Evolutionary conservation across 2,113 vertebrate species (phyloP).

Genomic region (Ceyx melanurus): DNA sequence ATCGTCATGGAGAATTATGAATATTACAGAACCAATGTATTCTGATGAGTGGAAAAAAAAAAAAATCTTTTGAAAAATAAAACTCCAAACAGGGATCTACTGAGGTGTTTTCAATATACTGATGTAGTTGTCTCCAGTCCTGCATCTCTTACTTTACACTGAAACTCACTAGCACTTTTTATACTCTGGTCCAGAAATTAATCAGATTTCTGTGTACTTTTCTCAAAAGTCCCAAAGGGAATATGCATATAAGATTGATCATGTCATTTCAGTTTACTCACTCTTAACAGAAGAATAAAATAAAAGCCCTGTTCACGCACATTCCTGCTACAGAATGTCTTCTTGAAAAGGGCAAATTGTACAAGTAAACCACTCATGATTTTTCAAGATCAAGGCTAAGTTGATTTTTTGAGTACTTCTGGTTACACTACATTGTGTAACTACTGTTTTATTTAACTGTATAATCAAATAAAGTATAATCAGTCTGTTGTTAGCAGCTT

Average conservation of each 20-base stretch:
- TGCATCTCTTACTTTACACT: background rate
- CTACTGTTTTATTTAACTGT: slow-evolving; percentile 52
- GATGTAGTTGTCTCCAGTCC: background rate
- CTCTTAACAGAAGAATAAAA: background rate
- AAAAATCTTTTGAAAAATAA: background rate
- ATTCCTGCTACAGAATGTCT: slow-evolving; percentile 10
- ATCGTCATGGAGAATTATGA: background rate
- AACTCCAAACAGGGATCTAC: background rate
- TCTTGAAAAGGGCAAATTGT: slow-evolving; percentile 46
- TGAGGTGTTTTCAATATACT: background rate
- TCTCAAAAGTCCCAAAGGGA: background rate
- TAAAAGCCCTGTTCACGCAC: slow-evolving; percentile 13
- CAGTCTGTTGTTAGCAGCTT: slow-evolving; percentile 39
- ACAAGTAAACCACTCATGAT: slow-evolving; percentile 59
- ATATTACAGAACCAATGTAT: background rate
- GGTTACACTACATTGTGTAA: slow-evolving; percentile 65
- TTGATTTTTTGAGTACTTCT: slow-evolving; percentile 67
- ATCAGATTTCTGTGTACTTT: background rate
- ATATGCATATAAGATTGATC: background rate
- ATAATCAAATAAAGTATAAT: slow-evolving; percentile 68
- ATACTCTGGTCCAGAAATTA: background rate
- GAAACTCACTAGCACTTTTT: background rate
- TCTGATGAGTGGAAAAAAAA: background rate
- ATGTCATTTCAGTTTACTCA: background rate
- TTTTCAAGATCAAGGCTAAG: slow-evolving; percentile 62